phyloP scores from a whole-genome alignment of 2,797 vertebrate species.

The Acanthopagrus latus region DNA sequence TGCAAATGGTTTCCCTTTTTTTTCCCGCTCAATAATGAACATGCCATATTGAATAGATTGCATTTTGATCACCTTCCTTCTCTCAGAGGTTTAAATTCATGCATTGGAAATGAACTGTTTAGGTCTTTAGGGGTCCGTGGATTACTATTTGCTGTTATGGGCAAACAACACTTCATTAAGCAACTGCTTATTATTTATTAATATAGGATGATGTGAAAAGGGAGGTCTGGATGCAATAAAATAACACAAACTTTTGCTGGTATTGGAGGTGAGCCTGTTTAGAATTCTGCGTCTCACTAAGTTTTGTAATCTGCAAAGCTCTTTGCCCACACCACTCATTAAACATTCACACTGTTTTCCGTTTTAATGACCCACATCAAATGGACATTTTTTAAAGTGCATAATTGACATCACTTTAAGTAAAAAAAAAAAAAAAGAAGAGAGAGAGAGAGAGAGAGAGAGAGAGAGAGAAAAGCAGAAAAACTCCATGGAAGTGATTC shows the following conservation, averaged over 20 bases:
- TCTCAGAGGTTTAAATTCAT: slow-evolving; percentile 45
- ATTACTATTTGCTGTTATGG: slow-evolving; percentile 26
- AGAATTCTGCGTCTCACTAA: background rate
- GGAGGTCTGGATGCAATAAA: slow-evolving; percentile 17
- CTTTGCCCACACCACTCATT: slow-evolving; percentile 29
- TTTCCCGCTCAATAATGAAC: slow-evolving; percentile 45
- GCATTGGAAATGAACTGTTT: slow-evolving; percentile 45
- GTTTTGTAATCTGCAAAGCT: slow-evolving; percentile 24
- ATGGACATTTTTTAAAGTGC: slow-evolving; percentile 43
- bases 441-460: too few relatives aligned
- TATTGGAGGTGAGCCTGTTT: slow-evolving; percentile 12
- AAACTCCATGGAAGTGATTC: slow-evolving; percentile 34
- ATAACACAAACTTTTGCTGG: slow-evolving; percentile 22
- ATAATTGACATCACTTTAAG: slow-evolving; percentile 38
- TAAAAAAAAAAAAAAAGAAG: slow-evolving; percentile 20
- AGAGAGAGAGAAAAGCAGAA: background rate
- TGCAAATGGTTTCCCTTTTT: slow-evolving; percentile 33
- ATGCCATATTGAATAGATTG: slow-evolving; percentile 45
- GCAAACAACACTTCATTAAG: slow-evolving; percentile 47
- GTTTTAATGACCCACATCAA: slow-evolving; percentile 57
- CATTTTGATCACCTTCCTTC: slow-evolving; percentile 55
- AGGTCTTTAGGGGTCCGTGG: slow-evolving; percentile 13
- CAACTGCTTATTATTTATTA: slow-evolving; percentile 37
- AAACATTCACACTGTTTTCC: slow-evolving; percentile 54
- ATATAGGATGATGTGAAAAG: slow-evolving; percentile 9